Conservation (phyloP, 1,140 invertebrate species). For the Melitaea cinxia region DNA sequence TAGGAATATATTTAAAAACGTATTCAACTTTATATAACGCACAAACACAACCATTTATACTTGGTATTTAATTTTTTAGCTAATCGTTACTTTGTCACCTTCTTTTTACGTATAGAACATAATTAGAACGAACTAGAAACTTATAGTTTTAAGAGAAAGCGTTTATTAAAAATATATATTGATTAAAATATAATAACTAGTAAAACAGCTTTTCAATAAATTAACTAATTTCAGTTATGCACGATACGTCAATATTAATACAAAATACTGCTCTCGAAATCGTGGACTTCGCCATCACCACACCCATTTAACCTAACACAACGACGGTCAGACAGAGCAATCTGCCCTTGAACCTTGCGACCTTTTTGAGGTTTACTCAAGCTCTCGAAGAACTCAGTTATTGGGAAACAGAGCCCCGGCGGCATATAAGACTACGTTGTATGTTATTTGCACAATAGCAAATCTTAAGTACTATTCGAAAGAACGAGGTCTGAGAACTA, state of each 20-base stretch:
- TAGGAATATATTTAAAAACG: neutral
- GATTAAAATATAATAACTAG: too few species aligned
- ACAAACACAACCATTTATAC: too few species aligned
- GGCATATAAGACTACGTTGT: neutral
- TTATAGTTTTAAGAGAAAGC: too few species aligned
- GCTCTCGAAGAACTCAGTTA: slow-evolving; percentile 26
- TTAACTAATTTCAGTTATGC: neutral
- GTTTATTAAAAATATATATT: too few species aligned
- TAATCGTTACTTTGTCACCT: too few species aligned
- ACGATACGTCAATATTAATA: neutral
- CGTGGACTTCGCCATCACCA: neutral
- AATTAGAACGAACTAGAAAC: too few species aligned
- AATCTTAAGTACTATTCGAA: too few species aligned
- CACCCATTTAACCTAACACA: slow-evolving; percentile 28
- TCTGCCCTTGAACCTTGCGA: slow-evolving; percentile 27
- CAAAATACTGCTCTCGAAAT: neutral
- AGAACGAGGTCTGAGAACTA: too few species aligned
- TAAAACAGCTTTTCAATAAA: too few species aligned
- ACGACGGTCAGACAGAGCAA: slow-evolving; percentile 25
- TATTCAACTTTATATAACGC: too few species aligned
- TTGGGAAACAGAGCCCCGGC: slow-evolving; percentile 21
- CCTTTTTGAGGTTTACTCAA: slow-evolving; percentile 32
- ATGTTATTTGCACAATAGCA: neutral
- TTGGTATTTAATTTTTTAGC: too few species aligned
- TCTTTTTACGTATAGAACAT: too few species aligned